Evolutionary conservation across 2,797 vertebrate species (phyloP).

Genomic region (Halcyon chelicuti): DNA sequence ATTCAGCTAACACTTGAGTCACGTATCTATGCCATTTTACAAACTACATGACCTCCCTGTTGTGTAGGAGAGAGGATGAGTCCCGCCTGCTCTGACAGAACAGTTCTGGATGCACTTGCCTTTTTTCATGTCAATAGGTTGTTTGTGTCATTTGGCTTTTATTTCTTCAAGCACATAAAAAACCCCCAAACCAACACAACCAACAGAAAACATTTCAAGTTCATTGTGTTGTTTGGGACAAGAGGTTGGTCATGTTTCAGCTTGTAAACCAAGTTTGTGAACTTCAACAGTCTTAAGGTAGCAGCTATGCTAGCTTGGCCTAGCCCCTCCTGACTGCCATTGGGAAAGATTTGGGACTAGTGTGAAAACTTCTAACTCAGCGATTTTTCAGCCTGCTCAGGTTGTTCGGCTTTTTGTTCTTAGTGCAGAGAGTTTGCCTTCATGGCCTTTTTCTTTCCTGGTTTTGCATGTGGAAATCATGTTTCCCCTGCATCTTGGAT

Average conservation of each 20-base stretch:
- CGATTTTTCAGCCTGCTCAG: neutral
- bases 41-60: accelerated
- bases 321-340: neutral
- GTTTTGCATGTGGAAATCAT: neutral
- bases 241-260: neutral
- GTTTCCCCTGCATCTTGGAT: neutral
- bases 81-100: neutral
- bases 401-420: neutral
- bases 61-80: neutral
- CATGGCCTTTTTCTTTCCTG: neutral
- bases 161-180: neutral
- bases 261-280: neutral
- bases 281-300: neutral
- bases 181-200: too few species aligned
- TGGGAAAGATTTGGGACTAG: neutral
- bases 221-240: neutral
- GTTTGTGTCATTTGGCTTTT: neutral
- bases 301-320: neutral
- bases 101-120: neutral
- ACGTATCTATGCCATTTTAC: neutral
- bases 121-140: neutral
- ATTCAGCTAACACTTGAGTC: neutral
- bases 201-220: neutral
- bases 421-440: neutral
- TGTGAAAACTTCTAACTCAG: neutral